These are phyloP conservation scores for Dynastes hyllus DNA, from an alignment of 2,888 invertebrate genomes.

Conservation along the genomic window DNA sequence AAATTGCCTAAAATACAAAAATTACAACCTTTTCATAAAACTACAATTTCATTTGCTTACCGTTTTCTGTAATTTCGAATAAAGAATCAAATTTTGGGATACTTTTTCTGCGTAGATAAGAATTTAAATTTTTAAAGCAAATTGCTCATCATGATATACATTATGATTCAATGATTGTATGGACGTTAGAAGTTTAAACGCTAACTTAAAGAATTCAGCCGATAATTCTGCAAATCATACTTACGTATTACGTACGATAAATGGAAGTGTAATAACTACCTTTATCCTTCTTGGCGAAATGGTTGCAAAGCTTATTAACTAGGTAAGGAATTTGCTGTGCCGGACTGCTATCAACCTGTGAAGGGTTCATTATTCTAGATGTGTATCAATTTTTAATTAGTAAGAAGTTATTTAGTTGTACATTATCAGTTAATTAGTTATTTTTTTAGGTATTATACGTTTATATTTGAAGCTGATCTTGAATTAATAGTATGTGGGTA, in stretches of 20 bases:
- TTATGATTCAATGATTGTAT: conserved; percentile 61
- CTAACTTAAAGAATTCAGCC: conserved; percentile 61
- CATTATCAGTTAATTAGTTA: conserved; percentile 26
- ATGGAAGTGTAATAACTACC: conserved; percentile 50
- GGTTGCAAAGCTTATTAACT: conserved; percentile 65
- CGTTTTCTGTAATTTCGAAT: conserved; percentile 65
- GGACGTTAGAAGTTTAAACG: conserved; percentile 61
- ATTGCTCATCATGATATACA: conserved; percentile 61
- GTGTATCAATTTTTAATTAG: conserved; percentile 40
- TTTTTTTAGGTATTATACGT: not conserved
- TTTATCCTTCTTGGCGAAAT: conserved; percentile 64
- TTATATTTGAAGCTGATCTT: conserved; percentile 7
- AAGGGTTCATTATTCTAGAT: conserved; percentile 55
- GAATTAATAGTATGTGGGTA: conserved; percentile 5
- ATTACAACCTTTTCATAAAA: not conserved
- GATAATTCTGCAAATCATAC: conserved; percentile 60
- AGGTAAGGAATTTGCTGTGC: conserved; percentile 55
- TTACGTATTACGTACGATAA: not conserved
- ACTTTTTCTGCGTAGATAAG: too few species aligned
- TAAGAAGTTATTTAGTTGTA: conserved; percentile 35
- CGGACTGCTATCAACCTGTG: conserved; percentile 51
- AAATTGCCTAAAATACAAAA: conserved; percentile 61
- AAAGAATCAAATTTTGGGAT: too few species aligned
- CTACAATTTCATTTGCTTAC: conserved; percentile 57
- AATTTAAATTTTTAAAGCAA: too few species aligned